Evolutionary conservation across 2,888 invertebrate species (phyloP).

Genomic region (Drosophila neotestacea): DNA sequence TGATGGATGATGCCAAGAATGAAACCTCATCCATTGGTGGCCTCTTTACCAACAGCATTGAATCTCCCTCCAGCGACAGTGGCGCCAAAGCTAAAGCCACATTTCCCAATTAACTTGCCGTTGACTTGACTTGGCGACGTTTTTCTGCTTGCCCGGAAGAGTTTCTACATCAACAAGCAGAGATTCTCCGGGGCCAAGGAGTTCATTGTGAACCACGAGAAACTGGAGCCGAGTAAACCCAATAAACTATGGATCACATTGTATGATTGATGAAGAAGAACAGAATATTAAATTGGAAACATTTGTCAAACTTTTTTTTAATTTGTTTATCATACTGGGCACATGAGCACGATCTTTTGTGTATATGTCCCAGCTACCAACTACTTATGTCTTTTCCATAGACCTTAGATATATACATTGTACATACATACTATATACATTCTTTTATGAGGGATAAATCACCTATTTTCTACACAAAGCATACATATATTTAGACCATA

Average conservation of each 20-base stretch:
- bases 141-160: constrained; percentile 70
- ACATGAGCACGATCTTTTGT: constrained; percentile 8
- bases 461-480: neutral
- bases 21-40: constrained; percentile 82
- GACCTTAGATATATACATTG: neutral
- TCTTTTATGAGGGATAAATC: constrained; percentile 25
- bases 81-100: constrained; percentile 70
- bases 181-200: constrained; percentile 79
- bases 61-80: constrained; percentile 79
- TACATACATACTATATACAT: neutral
- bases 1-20: constrained; percentile 84
- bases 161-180: constrained; percentile 80
- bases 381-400: constrained; percentile 24
- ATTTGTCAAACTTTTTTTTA: constrained; percentile 43
- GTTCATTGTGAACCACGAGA: constrained; percentile 79
- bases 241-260: constrained; percentile 32
- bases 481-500: neutral
- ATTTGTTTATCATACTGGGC: constrained; percentile 36
- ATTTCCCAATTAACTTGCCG: constrained; percentile 68
- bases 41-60: constrained; percentile 80
- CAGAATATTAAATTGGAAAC: neutral
- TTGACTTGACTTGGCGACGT: constrained; percentile 58
- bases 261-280: constrained; percentile 36
- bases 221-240: constrained; percentile 47
- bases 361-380: no score